Evolutionary conservation across 92 coral and sea anemone genomes (phyloP).

Genomic region (Desmophyllum pertusum): DNA sequence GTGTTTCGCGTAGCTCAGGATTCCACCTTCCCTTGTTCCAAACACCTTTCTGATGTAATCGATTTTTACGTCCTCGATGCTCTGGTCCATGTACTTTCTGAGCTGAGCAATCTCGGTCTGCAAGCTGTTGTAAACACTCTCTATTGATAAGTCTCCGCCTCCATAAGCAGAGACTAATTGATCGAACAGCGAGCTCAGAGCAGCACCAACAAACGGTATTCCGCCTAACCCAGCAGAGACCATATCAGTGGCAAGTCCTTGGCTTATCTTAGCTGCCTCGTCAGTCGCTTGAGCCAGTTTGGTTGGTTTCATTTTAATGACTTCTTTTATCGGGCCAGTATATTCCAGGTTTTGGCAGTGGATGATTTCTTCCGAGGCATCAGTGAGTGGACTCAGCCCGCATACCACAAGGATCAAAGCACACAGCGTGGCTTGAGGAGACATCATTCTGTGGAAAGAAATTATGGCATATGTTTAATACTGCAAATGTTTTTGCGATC

Average conservation of each 20-base stretch:
- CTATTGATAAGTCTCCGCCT: not conserved
- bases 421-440: not conserved
- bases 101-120: constrained; percentile 8
- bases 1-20: constrained; percentile 25
- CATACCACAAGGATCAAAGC: not conserved
- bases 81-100: constrained; percentile 23
- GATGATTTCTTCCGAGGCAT: not conserved
- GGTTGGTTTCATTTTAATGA: constrained; percentile 16
- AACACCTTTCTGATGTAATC: constrained; percentile 10
- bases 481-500: too few relatives aligned
- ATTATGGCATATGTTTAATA: too few relatives aligned
- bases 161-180: not conserved
- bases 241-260: not conserved
- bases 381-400: not conserved
- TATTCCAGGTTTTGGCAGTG: constrained; percentile 16
- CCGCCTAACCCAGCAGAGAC: not conserved
- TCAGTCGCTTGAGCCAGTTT: constrained; percentile 12
- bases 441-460: not conserved
- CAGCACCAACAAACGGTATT: not conserved
- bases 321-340: constrained; percentile 22
- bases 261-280: not conserved
- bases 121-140: constrained; percentile 21
- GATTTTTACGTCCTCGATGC: constrained; percentile 2
- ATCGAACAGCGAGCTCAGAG: not conserved
- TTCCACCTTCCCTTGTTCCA: constrained; percentile 21